These are phyloP conservation scores for Bagarius yarrelli DNA, from an alignment of 2,113 vertebrate genomes.

Conservation along the genomic window DNA sequence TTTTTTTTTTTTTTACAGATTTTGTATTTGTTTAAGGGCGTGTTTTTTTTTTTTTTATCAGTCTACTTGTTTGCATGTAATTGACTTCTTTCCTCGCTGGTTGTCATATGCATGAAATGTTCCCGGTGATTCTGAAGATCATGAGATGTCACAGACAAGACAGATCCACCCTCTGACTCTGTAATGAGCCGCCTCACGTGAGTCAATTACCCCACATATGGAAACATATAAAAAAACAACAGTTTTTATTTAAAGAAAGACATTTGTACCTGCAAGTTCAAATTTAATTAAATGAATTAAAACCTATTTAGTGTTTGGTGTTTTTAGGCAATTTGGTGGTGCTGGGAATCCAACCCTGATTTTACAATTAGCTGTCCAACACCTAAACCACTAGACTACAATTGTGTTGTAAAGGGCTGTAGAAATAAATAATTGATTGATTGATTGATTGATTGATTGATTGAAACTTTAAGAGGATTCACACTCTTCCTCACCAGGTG, in stretches of 20 bases:
- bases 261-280: background rate
- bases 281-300: background rate
- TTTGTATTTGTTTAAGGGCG: background rate
- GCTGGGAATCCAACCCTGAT: too few relatives aligned
- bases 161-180: constrained; percentile 17
- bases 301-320: background rate
- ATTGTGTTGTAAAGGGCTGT: too few relatives aligned
- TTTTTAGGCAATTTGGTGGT: too few relatives aligned
- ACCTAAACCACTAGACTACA: too few relatives aligned
- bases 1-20: too few relatives aligned
- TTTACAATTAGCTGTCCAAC: too few relatives aligned
- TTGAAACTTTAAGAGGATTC: too few relatives aligned
- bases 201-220: constrained; percentile 31
- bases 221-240: background rate
- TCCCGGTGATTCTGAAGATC: constrained; percentile 21
- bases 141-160: constrained; percentile 28
- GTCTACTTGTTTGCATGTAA: constrained; percentile 43
- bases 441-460: too few relatives aligned
- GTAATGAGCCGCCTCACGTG: constrained; percentile 6
- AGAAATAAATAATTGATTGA: too few relatives aligned
- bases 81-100: constrained; percentile 21
- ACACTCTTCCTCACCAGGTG: too few relatives aligned
- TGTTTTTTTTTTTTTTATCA: background rate
- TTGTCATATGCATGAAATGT: constrained; percentile 31
- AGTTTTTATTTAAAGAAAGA: constrained; percentile 6